Conservation (phyloP, 2,888 invertebrate species). For the Argyra leucocephala region DNA sequence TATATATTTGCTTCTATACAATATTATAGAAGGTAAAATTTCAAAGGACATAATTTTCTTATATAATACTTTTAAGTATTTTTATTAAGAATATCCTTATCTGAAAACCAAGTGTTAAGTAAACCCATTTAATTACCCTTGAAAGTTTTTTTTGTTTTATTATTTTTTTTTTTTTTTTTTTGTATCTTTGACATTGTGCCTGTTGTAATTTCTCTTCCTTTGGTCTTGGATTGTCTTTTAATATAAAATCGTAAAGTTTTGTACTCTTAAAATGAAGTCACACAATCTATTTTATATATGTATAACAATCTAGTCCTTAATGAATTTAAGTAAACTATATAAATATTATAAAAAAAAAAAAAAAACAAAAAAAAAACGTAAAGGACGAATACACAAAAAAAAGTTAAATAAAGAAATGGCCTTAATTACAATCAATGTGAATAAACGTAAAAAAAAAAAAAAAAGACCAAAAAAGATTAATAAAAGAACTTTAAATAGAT, state of each 20-base stretch:
- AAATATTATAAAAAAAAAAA: no score
- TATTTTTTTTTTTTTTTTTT: neutral
- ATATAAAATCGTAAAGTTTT: neutral
- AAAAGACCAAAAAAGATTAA: no score
- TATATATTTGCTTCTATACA: neutral
- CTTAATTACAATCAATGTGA: no score
- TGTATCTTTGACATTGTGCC: neutral
- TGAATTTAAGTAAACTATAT: no score
- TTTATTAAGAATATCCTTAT: neutral
- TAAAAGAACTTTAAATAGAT: no score
- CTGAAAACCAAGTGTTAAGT: conserved; percentile 3
- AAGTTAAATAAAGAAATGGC: no score
- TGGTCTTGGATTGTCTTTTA: neutral
- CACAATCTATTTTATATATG: neutral
- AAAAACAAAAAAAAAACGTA: no score
- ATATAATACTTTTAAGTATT: neutral
- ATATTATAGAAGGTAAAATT: neutral
- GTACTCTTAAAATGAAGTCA: neutral
- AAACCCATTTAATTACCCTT: conserved; percentile 4
- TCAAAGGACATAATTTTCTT: neutral
- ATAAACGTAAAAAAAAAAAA: no score
- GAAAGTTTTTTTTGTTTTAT: neutral
- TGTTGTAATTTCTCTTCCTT: neutral
- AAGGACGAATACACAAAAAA: no score
- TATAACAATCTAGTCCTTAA: no score